Base-by-base conservation (phyloP, 2,797 vertebrate genomes). In the Taeniopygia guttata region DNA sequence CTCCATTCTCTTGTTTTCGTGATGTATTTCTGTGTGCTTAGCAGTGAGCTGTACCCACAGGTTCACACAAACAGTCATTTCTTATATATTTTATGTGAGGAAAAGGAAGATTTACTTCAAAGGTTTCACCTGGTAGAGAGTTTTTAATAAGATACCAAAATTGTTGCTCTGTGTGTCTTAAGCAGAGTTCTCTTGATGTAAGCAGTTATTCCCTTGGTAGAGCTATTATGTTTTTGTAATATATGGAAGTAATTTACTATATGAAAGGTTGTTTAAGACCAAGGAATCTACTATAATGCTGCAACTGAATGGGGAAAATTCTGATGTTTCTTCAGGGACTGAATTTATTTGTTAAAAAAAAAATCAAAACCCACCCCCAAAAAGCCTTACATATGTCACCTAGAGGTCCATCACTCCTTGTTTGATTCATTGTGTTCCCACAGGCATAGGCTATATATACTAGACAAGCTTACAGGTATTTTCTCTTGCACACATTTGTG, bases 31-130 rank as follows among this genome's bases (percentile, higher is more conserved):
- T 79, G 25, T 32, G 30, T 18, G 10, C 10, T 89, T 67, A 64
- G 13, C 52, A 85, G 49, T 11, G 42, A 80, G 8, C 48, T 89
- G 15, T 55, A 69, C 9, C 12, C 40, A 72, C 27, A 56, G 3
- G 13, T 89, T 87, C 52, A 55, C 16, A 48, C 49, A 27, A 66
- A 46, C 52, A 75, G 60, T 73, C 16, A 42, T 92, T 94, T 82
- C 4, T 68, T 78, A 77, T 10, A 22, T 89, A 43, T 73, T 96
- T 95, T 88, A 43, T 77, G 38, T 63, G 77, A 89, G 27, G 26
- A 93, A 85, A 91, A 59, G 19, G 46, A 96, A 85, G 78, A 88
- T 92, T 95, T 89, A 94, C 36, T 84, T 42, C 59, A 95, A 83
- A 52, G 34, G 58, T 67, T 96, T 78, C 93, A 74, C 55, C 45